Evolutionary conservation across 2,797 vertebrate species (phyloP), one percentile per base, ranked within the genome.

Genomic region (Phrynocephalus guinanensis): DNA sequence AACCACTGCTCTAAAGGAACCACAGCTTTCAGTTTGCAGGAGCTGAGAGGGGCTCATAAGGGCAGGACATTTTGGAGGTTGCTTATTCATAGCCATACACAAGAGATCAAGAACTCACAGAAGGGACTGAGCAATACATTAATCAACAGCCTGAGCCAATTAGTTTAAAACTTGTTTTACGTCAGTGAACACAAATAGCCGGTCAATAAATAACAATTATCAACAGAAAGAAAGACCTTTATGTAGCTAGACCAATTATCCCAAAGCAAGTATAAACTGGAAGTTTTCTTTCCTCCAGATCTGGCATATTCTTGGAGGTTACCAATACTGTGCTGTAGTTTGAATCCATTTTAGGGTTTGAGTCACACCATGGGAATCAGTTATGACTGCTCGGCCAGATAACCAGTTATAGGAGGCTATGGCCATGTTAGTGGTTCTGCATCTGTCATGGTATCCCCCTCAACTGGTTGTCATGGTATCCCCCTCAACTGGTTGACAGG

Each of bases 191-290:
- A 79, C 0, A 1, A 94, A 92, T 82, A 75, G 87, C 6, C 0
- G 70, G 76, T 93, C 93, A 94, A 93, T 91, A 89, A 86, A 73
- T 2, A 2, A 72, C 81, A 90, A 95, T 95, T 93, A 81, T 82
- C 87, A 90, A 89, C 93, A 94, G 79, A 93, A 44, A 90, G 0
- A 1, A 85, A 86, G 30, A 44, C 67, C 70, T 87, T 91, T 86
- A 30, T 48, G 79, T n/a, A 75, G 38, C 67, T 1, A 0, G 1
- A 3, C 2, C 81, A 73, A 18, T 33, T 67, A 1, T 0, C 33
- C 84, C 82, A 73, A 82, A 33, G 91, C 60, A 84, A 63, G 26
- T 60, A 76, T 22, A 8, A 0, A 0, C 0, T 52, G 11, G 26
- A 38, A 22, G 6, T 67, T 84, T 90, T 66, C 0, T 67, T 84